Evolutionary conservation across 1,140 invertebrate species (phyloP).

Genomic region (Drosophila fuyamai): DNA sequence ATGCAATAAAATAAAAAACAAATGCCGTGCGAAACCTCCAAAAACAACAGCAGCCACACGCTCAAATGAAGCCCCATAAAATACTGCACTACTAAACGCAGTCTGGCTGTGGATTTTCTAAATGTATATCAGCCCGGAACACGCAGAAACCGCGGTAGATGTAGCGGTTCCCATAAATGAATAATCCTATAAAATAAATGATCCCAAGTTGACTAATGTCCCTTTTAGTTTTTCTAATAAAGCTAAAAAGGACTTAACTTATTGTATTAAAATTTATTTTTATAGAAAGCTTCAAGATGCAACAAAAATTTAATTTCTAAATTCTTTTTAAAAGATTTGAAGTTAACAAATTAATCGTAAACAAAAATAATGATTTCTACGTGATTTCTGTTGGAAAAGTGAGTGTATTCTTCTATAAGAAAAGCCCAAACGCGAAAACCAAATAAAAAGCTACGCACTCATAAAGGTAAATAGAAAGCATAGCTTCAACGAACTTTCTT

Average conservation of each 20-base stretch:
- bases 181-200: constrained; percentile 31
- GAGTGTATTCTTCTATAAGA: not conserved
- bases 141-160: constrained; percentile 21
- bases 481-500: not conserved
- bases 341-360: no score
- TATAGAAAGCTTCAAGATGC: no score
- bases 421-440: not conserved
- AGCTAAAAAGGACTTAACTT: no score
- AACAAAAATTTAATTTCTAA: no score
- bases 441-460: not conserved
- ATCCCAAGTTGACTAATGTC: constrained; percentile 2
- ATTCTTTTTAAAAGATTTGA: no score
- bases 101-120: constrained; percentile 45
- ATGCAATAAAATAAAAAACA: constrained; percentile 31
- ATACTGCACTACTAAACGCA: constrained; percentile 56
- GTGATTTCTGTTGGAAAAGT: not conserved
- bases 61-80: constrained; percentile 47
- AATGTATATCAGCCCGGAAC: constrained; percentile 44
- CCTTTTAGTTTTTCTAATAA: not conserved
- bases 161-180: constrained; percentile 11
- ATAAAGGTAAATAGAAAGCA: not conserved
- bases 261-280: no score
- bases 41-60: constrained; percentile 7
- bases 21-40: constrained; percentile 2
- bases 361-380: not conserved